Conservation (phyloP, 2,888 invertebrate genomes). For the Drosophila borborema region DNA sequence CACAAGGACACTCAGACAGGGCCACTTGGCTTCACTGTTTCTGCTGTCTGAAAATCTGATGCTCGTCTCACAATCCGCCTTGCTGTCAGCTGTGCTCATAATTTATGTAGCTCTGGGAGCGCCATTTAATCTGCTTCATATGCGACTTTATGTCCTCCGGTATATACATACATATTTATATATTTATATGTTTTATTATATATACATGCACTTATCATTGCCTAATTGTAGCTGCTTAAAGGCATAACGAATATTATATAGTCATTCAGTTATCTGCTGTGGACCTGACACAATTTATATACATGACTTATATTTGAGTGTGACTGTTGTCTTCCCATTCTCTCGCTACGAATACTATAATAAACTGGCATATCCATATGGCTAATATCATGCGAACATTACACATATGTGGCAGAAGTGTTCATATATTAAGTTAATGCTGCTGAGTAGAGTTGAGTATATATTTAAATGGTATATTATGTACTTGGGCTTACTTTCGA, state of each 20-base stretch:
- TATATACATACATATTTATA: conserved; percentile 33
- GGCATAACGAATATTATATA: conserved; percentile 1
- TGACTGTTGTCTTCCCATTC: neutral
- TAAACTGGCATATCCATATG: neutral
- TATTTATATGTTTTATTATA: conserved; percentile 28
- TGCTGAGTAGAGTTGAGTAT: neutral
- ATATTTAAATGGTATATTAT: neutral
- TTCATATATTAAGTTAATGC: neutral
- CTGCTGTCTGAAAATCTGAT: conserved; percentile 22
- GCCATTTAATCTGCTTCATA: conserved; percentile 52
- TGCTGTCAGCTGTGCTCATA: conserved; percentile 44
- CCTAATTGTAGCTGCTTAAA: conserved; percentile 29
- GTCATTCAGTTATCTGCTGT: neutral
- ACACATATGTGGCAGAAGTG: neutral
- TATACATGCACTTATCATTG: conserved; percentile 33
- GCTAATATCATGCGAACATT: neutral
- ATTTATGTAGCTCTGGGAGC: conserved; percentile 53
- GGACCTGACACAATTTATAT: neutral
- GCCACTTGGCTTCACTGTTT: conserved; percentile 42
- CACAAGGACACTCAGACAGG: conserved; percentile 19
- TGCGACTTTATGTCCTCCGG: conserved; percentile 48
- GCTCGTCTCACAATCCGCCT: conserved; percentile 26
- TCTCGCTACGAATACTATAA: neutral
- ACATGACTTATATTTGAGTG: neutral
- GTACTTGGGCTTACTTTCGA: neutral